These are phyloP conservation scores for Pachydiplax longipennis DNA, from an alignment of 2,888 invertebrate genomes.

Conservation along the genomic window DNA sequence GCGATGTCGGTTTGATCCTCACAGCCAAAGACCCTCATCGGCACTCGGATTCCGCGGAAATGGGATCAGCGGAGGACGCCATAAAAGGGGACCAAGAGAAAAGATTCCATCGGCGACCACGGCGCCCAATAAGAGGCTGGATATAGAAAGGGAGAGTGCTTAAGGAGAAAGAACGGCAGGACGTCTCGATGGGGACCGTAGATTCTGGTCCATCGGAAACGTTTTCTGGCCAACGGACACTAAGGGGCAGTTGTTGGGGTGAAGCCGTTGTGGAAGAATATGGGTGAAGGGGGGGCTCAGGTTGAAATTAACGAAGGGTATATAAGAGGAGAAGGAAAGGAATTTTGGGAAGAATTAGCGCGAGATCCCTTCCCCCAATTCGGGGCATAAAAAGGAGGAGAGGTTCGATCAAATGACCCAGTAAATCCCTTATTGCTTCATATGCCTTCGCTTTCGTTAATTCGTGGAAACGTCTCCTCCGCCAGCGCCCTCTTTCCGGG, in stretches of 20 bases:
- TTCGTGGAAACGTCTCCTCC: neutral
- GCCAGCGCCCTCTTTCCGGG: neutral
- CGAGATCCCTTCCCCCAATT: neutral
- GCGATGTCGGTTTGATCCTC: neutral
- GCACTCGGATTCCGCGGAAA: conserved; percentile 19
- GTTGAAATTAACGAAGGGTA: conserved; percentile 25
- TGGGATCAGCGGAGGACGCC: neutral
- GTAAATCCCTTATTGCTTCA: neutral
- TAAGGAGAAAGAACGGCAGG: neutral
- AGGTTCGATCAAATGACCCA: neutral
- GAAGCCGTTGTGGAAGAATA: neutral
- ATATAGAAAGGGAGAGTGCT: neutral
- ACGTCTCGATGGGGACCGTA: conserved; percentile 25
- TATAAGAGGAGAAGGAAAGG: neutral
- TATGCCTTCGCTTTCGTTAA: neutral
- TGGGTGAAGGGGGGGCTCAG: neutral
- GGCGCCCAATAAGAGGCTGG: neutral
- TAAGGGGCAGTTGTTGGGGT: neutral
- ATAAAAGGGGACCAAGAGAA: neutral
- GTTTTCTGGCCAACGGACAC: conserved; percentile 26
- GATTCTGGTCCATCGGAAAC: conserved; percentile 45
- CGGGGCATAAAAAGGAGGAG: neutral
- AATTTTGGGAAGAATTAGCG: conserved; percentile 15
- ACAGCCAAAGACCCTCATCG: neutral
- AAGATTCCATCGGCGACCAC: conserved; percentile 32